Evolutionary conservation across 2,888 invertebrate genomes (phyloP), one percentile per base, ranked within the genome.

Genomic region (Aleiodes testaceus): DNA sequence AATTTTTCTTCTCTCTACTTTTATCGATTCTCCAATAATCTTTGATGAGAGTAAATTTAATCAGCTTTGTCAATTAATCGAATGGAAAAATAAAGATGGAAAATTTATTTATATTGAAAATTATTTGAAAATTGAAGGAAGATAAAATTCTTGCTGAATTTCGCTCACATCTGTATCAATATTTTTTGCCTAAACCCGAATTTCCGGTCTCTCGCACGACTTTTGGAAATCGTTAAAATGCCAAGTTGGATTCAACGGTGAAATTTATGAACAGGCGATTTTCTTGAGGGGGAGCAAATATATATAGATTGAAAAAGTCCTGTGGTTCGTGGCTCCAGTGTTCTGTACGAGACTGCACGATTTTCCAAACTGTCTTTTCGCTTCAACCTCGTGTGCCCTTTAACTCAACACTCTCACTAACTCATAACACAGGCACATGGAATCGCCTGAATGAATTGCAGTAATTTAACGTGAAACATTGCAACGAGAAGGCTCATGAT

Each of bases 371-470:
- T 55, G 36, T 55, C 22, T 53, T 53, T 53, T 53, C 14, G 53
- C 26, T 26, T 26, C 30, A 16, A 14, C 14, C 55, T 6, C 36
- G 36, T 36, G 36, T 36, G 36, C 36, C 36, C 36, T 36, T 36
- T 36, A 36, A 36, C 36, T 36, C 36, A 36, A 11, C 36, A 36
- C 36, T 6, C 36, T 36, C 36, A 36, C 36, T 11, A 36, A 36
- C 36, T 36, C 36, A 36, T 36, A 36, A 36, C 36, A 36, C 26
- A 11, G 53, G 7, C 12, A 49, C 22, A 53, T 44, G 45, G 45
- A 66, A 66, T 66, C 22, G 53, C 22, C 26, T 14, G 55, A 22
- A 45, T 55, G 53, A 66, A 66, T 66, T 66, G 20, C 55, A 53
- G 55, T 55, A 53, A 66, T 55, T 66, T 66, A 14, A 45, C 26